phyloP scores from a whole-genome alignment of 1,140 invertebrate genomes.

The Zeugodacus cucurbitae region DNA sequence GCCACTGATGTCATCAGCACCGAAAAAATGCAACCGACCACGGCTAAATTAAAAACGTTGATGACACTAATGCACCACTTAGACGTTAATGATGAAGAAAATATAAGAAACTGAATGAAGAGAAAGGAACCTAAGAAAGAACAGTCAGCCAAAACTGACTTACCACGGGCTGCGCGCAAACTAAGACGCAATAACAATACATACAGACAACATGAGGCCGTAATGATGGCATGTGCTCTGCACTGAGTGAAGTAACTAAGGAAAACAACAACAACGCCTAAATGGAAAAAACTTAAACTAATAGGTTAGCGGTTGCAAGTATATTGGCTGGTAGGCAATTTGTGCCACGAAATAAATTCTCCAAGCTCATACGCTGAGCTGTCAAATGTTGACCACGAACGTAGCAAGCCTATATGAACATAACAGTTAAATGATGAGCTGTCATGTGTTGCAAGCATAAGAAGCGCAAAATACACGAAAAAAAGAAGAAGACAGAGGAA shows the following conservation, averaged over 20 bases:
- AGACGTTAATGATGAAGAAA: background rate
- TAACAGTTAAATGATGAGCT: too few species aligned
- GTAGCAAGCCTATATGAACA: too few species aligned
- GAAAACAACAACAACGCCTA: background rate
- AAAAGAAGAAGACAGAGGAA: background rate
- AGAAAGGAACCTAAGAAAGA: background rate
- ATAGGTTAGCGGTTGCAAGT: too few species aligned
- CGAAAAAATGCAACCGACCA: background rate
- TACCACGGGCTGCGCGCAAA: too few species aligned
- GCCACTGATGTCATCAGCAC: background rate
- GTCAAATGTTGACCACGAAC: too few species aligned
- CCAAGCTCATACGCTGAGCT: too few species aligned
- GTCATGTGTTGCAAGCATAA: too few species aligned
- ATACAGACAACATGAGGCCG: background rate
- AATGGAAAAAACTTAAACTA: background rate
- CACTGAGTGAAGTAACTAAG: background rate
- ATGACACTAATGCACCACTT: background rate
- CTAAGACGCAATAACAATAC: background rate
- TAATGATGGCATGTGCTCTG: background rate
- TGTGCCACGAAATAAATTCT: too few species aligned
- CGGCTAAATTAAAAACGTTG: background rate
- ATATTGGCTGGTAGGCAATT: too few species aligned
- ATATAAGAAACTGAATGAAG: background rate
- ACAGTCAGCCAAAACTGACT: background rate
- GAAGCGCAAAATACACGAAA: too few species aligned